phyloP scores from a whole-genome alignment of 2,113 vertebrate species.

The Hydropotes inermis region DNA sequence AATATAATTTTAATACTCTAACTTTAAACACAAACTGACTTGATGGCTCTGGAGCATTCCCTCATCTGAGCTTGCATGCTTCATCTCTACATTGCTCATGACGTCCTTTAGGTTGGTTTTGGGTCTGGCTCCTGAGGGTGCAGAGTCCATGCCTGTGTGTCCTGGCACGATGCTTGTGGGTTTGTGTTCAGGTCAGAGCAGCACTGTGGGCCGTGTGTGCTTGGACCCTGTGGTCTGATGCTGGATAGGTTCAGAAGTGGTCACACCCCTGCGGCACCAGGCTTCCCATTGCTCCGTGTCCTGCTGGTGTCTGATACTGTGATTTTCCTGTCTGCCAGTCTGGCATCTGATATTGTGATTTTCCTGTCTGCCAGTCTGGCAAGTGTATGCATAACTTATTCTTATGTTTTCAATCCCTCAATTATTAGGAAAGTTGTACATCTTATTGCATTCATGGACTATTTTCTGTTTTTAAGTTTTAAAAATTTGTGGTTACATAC shows the following conservation, averaged over 20 bases:
- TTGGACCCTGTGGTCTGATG: background rate
- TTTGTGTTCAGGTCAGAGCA: background rate
- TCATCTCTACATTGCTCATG: accelerated
- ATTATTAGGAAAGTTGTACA: background rate
- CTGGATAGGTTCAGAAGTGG: background rate
- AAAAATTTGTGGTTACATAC: background rate
- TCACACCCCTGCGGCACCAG: background rate
- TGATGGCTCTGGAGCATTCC: background rate
- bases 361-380: background rate
- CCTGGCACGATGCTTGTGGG: background rate
- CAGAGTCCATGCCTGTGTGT: background rate
- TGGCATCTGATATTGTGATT: too few relatives aligned
- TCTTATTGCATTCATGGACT: background rate
- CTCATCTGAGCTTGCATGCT: background rate
- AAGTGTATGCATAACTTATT: background rate
- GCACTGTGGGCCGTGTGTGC: background rate
- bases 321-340: too few relatives aligned
- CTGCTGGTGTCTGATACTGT: background rate
- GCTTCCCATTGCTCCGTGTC: background rate
- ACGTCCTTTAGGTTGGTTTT: background rate
- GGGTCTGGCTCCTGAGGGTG: background rate
- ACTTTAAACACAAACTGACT: background rate
- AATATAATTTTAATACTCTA: background rate
- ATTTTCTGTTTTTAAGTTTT: background rate
- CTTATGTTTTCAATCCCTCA: background rate